Evolutionary conservation across 2,888 invertebrate species (phyloP).

Genomic region (Melanchra persicariae): DNA sequence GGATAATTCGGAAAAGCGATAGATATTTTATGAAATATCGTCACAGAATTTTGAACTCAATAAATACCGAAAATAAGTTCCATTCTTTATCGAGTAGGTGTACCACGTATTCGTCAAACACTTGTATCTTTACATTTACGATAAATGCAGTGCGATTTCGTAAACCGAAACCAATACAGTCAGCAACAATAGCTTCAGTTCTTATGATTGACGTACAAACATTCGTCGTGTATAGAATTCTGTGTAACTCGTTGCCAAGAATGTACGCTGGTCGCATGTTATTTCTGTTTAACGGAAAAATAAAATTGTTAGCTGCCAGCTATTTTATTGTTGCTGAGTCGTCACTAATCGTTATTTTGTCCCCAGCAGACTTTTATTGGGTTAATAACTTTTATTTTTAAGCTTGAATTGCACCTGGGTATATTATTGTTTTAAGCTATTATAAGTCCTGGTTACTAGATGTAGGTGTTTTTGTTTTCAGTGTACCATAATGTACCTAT

Average conservation of each 20-base stretch:
- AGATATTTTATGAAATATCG: too few relatives aligned
- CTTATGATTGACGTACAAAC: slow-evolving; percentile 63
- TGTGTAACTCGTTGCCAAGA: slow-evolving; percentile 78
- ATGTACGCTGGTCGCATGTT: slow-evolving; percentile 76
- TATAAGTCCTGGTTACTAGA: background rate
- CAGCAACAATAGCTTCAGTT: slow-evolving; percentile 43
- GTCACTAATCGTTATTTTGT: slow-evolving; percentile 58
- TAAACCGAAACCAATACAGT: slow-evolving; percentile 32
- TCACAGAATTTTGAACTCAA: background rate
- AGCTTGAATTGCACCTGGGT: background rate
- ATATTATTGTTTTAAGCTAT: slow-evolving; percentile 2
- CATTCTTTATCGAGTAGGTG: background rate
- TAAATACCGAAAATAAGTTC: background rate
- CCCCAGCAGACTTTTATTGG: slow-evolving; percentile 53
- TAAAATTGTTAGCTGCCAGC: slow-evolving; percentile 58
- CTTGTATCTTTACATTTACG: background rate
- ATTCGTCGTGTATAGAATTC: slow-evolving; percentile 65
- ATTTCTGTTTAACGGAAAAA: slow-evolving; percentile 71
- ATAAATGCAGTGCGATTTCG: background rate
- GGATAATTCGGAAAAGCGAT: too few relatives aligned
- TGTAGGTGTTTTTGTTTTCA: background rate
- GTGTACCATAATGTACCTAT: background rate
- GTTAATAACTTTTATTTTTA: slow-evolving; percentile 47
- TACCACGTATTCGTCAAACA: background rate
- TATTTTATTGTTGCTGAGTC: slow-evolving; percentile 55